Evolutionary conservation across 2,888 invertebrate genomes (phyloP).

Genomic region (Dione vanillae): DNA sequence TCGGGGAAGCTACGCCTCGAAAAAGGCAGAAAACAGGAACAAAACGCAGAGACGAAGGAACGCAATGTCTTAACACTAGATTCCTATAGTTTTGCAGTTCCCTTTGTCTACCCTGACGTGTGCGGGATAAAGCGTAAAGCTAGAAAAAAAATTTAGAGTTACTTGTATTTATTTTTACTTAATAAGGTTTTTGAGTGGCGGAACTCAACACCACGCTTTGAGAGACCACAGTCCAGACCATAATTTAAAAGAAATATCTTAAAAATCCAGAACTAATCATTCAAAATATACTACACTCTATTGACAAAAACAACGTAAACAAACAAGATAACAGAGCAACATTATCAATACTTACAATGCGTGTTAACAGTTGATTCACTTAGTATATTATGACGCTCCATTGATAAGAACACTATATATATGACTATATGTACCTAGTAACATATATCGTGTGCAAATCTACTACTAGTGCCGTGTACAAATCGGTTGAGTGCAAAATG

Average conservation of each 20-base stretch:
- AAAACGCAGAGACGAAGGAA: too few species aligned
- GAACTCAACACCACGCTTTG: too few species aligned
- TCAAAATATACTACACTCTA: neutral
- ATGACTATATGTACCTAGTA: neutral
- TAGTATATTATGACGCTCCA: neutral
- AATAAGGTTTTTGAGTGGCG: too few species aligned
- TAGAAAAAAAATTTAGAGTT: too few species aligned
- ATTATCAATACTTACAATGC: constrained; percentile 19
- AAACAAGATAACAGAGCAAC: constrained; percentile 7
- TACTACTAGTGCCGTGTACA: constrained; percentile 7
- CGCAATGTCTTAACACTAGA: too few species aligned
- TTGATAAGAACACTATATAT: constrained; percentile 5
- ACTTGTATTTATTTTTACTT: too few species aligned
- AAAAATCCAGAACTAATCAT: neutral
- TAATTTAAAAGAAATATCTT: neutral
- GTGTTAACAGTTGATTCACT: constrained; percentile 7
- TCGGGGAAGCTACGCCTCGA: too few species aligned
- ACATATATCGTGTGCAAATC: constrained; percentile 13
- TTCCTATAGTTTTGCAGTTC: too few species aligned
- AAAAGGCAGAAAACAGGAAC: too few species aligned
- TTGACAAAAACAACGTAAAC: neutral
- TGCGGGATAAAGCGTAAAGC: too few species aligned
- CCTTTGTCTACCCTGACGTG: too few species aligned
- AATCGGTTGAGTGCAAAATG: neutral
- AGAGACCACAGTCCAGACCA: too few species aligned